Conservation (phyloP, 2,888 invertebrate genomes). For the Plutella xylostella region DNA sequence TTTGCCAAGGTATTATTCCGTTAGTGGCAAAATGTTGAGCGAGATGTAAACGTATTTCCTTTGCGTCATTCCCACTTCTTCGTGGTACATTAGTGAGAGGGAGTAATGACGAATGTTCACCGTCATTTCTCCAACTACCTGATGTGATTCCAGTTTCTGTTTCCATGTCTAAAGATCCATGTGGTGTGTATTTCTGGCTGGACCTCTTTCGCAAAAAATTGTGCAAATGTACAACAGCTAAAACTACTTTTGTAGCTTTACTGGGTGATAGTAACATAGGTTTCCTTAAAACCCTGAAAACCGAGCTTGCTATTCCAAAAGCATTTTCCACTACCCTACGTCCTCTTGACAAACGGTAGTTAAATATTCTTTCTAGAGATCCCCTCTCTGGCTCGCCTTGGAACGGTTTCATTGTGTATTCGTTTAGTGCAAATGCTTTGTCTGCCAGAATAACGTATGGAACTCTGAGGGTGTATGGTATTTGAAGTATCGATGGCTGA, state of each 20-base stretch:
- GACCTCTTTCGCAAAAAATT: conserved; percentile 21
- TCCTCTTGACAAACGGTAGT: conserved; percentile 17
- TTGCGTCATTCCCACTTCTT: conserved; percentile 5
- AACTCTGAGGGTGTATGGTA: too few relatives aligned
- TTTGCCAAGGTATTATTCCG: conserved; percentile 16
- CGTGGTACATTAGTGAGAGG: conserved; percentile 11
- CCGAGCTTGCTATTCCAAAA: conserved; percentile 16
- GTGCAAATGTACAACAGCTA: conserved; percentile 17
- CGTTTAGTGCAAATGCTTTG: conserved; percentile 16
- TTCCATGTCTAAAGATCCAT: conserved; percentile 18
- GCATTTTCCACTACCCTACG: conserved; percentile 19
- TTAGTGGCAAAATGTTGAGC: conserved; percentile 15
- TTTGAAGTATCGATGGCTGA: too few relatives aligned
- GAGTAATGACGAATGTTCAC: conserved; percentile 11
- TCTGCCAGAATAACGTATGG: conserved; percentile 18
- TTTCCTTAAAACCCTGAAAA: conserved; percentile 19
- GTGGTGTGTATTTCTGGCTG: conserved; percentile 17
- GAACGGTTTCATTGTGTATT: conserved; percentile 18
- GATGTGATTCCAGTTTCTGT: conserved; percentile 13
- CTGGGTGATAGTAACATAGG: conserved; percentile 17
- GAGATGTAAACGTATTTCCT: conserved; percentile 14
- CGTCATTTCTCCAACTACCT: conserved; percentile 17
- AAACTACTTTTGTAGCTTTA: conserved; percentile 12
- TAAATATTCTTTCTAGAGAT: conserved; percentile 17
- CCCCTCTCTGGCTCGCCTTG: conserved; percentile 12